Conservation (phyloP, 2,113 vertebrate species). For the Solenodon paradoxus region DNA sequence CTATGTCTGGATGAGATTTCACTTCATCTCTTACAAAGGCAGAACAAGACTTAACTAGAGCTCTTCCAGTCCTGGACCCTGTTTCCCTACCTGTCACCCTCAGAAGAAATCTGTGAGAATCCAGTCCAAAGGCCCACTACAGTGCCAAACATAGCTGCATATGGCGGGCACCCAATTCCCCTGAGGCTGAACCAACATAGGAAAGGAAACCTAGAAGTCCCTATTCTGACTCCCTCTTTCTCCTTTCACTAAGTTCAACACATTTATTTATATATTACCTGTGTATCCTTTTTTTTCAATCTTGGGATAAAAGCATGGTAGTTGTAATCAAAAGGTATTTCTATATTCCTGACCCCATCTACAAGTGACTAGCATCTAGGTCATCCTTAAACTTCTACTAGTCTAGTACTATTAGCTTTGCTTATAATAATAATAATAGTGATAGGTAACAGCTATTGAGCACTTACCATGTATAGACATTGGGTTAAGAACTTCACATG, state of each 20-base stretch:
- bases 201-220: not conserved
- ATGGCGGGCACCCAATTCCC: rapidly evolving
- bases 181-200: rapidly evolving
- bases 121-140: rapidly evolving
- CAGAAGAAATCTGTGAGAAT: not conserved
- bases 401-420: not conserved
- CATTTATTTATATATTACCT: not conserved
- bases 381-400: not conserved
- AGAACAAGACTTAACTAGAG: not conserved
- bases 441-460: not conserved
- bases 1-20: not conserved
- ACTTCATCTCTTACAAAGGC: not conserved
- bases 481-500: not conserved
- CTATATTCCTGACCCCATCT: not conserved
- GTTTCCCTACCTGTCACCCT: not conserved
- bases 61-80: not conserved
- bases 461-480: not conserved
- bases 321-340: not conserved
- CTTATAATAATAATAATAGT: not conserved
- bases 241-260: not conserved
- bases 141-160: no score
- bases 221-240: not conserved
- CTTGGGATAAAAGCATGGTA: not conserved
- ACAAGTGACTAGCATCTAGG: not conserved
- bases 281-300: not conserved